Base-by-base conservation (phyloP, 2,888 invertebrate species). In the Melitaea athalia region DNA sequence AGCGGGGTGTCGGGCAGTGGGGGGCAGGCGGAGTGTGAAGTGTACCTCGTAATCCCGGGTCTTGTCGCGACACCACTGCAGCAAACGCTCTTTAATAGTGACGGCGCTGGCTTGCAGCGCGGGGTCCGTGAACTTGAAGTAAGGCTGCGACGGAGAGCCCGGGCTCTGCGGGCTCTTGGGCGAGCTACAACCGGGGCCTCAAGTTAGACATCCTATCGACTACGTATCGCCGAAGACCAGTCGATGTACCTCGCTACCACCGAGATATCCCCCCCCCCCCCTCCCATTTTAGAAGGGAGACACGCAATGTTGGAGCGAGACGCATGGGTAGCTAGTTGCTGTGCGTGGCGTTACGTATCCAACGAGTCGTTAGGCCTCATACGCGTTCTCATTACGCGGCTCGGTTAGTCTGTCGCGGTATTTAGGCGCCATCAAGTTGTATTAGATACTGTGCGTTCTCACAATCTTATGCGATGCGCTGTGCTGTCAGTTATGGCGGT, bases 51-150 rank as follows among this genome's bases (percentile, higher is more conserved):
- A 99, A 94, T 97, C 98, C 94, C 96, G 96, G 84, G 98, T 98
- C 95, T 98, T 98, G 94, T 97, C 96, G 93, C 97, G 97, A 94
- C 98, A 98, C 99, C 99, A 99, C 93, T 96, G 96, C 93, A 99
- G 95, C 90, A 99, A 95, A 93, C 98, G 96, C 90, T 99, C 98
- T 95, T 99, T 99, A 93, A 98, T 97, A 93, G 97, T 97, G 93
- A 96, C 96, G 85, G 98, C 98, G 94, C 97, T 98, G 92, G 96
- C 95, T 91, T 95, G 96, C 94, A 98, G 95, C 93, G 96, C 95
- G 85, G 97, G 96, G 94, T 97, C 97, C 91, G 97, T 97, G 95
- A 97, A 97, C 95, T 96, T 96, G 95, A 97, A 97, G 92, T 95
- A 94, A 88, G 96, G 96, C 90, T 94, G 94, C 85, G 94, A 93